Conservation (phyloP, 2,797 vertebrate species). For the Acrossocheilus wenchowensis region DNA sequence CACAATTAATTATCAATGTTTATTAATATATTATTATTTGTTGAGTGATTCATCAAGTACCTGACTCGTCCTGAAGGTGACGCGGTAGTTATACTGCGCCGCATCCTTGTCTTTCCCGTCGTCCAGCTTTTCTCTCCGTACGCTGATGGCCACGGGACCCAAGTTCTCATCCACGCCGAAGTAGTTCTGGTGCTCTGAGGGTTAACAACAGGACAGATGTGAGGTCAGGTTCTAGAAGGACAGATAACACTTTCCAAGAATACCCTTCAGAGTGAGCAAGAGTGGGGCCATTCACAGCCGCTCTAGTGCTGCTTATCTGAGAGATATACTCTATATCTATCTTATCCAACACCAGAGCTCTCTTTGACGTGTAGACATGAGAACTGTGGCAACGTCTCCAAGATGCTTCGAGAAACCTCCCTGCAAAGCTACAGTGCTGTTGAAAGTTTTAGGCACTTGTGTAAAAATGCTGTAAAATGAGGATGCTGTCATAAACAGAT, state of each 20-base stretch:
- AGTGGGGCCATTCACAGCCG: not conserved
- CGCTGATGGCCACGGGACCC: conserved; percentile 93
- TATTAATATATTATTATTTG: not conserved
- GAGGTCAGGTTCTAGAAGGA: not conserved
- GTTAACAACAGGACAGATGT: not conserved
- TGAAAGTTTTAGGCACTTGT: too few species aligned
- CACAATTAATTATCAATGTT: not conserved
- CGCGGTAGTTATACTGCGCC: conserved; percentile 90
- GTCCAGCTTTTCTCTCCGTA: conserved; percentile 92
- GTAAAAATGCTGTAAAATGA: too few species aligned
- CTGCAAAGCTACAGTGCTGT: not conserved
- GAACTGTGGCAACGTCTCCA: too few species aligned
- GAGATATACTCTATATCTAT: not conserved
- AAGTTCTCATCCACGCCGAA: conserved; percentile 95
- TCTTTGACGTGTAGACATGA: not conserved
- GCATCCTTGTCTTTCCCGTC: conserved; percentile 93
- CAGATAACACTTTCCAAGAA: not conserved
- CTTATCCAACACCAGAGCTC: not conserved
- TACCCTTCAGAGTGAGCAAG: not conserved
- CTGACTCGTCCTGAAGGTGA: conserved; percentile 97
- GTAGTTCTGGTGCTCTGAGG: conserved; percentile 96
- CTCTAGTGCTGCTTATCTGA: not conserved
- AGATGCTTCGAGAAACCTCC: too few species aligned
- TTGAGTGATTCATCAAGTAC: conserved; percentile 66
- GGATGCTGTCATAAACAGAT: too few species aligned